Percentiles rank a stretch among this genome's conserved stretches.
Conservation (phyloP, 2,113 vertebrate genomes). For the Himantopus leucocephalus region DNA sequence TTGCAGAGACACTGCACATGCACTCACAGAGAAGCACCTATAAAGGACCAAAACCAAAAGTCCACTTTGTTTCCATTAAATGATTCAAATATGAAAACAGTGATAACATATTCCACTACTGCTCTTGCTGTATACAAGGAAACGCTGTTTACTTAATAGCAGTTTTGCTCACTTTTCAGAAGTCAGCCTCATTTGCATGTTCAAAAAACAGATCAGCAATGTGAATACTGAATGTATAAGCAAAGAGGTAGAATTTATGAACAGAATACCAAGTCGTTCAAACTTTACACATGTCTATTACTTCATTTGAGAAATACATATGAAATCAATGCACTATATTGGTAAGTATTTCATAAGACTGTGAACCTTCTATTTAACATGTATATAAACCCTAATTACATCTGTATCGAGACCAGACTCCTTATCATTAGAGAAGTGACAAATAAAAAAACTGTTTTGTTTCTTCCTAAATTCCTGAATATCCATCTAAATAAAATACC, state of each 20-base stretch:
- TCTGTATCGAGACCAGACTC: neutral
- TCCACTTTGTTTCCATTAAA: neutral
- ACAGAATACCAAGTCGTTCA: neutral
- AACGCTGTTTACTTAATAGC: neutral
- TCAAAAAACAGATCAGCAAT: neutral
- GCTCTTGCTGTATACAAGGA: neutral
- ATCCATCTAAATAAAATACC: neutral
- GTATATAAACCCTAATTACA: neutral
- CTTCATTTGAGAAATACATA: neutral
- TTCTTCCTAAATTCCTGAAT: neutral
- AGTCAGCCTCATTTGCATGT: neutral
- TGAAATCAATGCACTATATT: neutral
- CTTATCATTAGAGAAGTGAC: neutral
- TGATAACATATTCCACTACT: neutral
- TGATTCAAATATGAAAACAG: neutral
- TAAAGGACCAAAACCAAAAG: neutral
- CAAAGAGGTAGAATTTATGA: neutral
- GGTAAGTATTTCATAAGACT: neutral
- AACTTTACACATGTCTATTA: fast-evolving
- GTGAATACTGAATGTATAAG: neutral
- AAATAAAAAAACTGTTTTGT: neutral
- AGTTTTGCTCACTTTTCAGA: neutral
- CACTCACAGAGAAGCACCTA: neutral
- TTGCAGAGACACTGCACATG: neutral
- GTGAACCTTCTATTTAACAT: neutral